Evolutionary conservation across 1,140 invertebrate species (phyloP).

Genomic region (Sarcophaga peregrina): DNA sequence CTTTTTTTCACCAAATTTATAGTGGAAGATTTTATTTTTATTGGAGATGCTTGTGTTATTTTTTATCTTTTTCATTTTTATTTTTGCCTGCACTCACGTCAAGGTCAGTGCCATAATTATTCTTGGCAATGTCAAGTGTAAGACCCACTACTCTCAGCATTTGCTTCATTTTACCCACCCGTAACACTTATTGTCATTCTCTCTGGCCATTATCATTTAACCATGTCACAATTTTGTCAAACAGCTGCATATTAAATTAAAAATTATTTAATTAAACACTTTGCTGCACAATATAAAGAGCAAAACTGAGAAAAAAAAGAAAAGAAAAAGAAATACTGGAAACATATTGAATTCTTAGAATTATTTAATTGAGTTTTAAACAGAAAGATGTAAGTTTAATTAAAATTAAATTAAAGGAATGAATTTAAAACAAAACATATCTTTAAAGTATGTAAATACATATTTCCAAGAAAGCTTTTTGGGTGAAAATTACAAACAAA

Average conservation of each 20-base stretch:
- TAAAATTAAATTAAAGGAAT: too few species aligned
- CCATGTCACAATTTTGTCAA: constrained; percentile 6
- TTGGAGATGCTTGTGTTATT: background rate
- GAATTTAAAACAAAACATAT: too few species aligned
- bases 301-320: background rate
- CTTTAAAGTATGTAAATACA: too few species aligned
- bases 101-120: constrained; percentile 2
- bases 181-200: background rate
- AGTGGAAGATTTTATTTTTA: too few species aligned
- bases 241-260: constrained; percentile 23
- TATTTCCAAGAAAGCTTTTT: too few species aligned
- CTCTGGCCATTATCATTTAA: constrained; percentile 10
- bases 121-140: constrained; percentile 9
- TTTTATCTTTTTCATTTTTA: background rate
- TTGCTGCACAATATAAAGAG: background rate
- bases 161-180: background rate
- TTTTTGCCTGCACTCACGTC: background rate
- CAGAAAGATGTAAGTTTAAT: background rate
- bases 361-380: background rate
- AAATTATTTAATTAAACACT: background rate
- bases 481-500: too few species aligned
- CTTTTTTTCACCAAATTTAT: too few species aligned
- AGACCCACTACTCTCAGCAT: background rate
- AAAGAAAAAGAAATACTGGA: background rate
- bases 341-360: background rate